These are phyloP conservation scores for Arion vulgaris DNA, from an alignment of 1,140 invertebrate genomes.

Conservation along the genomic window DNA sequence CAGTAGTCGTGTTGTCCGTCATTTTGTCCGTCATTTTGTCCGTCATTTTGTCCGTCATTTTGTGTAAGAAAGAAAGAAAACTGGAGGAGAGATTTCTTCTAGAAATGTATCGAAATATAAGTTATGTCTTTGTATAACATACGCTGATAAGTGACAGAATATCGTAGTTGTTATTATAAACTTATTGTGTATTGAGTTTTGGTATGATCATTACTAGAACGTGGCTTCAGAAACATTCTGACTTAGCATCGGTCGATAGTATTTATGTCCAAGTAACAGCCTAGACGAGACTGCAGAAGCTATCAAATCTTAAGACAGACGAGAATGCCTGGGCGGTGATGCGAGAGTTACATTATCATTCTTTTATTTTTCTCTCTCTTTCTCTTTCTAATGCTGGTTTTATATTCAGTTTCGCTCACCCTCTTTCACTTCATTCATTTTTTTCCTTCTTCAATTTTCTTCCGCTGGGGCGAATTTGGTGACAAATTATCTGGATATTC, in stretches of 20 bases:
- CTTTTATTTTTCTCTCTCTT: too few species aligned
- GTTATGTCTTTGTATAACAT: too few species aligned
- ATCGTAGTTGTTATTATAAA: too few species aligned
- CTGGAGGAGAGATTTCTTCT: too few species aligned
- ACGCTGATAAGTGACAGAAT: too few species aligned
- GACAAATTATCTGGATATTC: not conserved
- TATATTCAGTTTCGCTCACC: not conserved
- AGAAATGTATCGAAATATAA: too few species aligned
- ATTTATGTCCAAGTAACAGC: not conserved
- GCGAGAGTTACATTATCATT: not conserved
- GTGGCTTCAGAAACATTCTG: too few species aligned
- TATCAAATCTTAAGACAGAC: not conserved
- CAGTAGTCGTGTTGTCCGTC: not conserved
- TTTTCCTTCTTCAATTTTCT: not conserved
- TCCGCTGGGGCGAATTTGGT: not conserved
- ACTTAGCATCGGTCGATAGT: not conserved
- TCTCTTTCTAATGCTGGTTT: not conserved
- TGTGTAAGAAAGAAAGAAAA: too few species aligned
- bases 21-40: too few species aligned
- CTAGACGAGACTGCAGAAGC: not conserved
- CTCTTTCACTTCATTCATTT: not conserved
- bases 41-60: too few species aligned
- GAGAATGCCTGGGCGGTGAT: not conserved
- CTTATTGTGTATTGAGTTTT: too few species aligned
- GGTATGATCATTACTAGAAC: too few species aligned